Conservation (phyloP, 2,113 vertebrate genomes). For the Chloebia gouldiae region DNA sequence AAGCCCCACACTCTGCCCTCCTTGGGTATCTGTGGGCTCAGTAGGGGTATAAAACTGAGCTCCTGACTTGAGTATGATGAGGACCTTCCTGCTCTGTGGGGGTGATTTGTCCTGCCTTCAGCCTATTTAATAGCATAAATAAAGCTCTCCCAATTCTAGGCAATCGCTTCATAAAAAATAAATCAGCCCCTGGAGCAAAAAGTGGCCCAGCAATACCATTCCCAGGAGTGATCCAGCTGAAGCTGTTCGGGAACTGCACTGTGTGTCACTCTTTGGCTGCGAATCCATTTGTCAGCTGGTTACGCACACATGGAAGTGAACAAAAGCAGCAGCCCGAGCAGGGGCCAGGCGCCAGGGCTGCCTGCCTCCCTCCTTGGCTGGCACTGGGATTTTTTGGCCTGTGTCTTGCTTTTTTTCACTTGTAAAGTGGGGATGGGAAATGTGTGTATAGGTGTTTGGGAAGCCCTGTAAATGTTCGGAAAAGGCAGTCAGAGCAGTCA, state of each 20-base stretch:
- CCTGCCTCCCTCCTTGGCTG: background rate
- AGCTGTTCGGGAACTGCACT: slow-evolving; percentile 5
- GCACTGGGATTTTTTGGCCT: background rate
- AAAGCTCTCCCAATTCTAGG: background rate
- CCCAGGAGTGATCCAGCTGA: background rate
- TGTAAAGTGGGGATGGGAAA: background rate
- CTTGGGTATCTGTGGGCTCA: background rate
- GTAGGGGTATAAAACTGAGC: background rate
- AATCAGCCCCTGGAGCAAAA: background rate
- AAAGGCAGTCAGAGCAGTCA: background rate
- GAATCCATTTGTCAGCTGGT: slow-evolving; percentile 40
- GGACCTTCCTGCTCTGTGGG: background rate
- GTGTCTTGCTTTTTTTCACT: background rate
- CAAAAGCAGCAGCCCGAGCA: slow-evolving; percentile 23
- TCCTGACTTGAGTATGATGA: background rate
- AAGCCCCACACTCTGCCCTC: background rate
- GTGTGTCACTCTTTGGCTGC: slow-evolving; percentile 33
- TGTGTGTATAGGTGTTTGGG: background rate
- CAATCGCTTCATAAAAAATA: background rate
- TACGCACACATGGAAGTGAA: background rate
- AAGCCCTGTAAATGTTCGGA: background rate
- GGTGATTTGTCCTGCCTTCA: background rate
- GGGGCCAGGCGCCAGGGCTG: background rate
- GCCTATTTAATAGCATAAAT: background rate
- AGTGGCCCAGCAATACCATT: background rate